Evolutionary conservation across 1,140 invertebrate species (phyloP), one percentile per base, ranked within the genome.

Genomic region (Drosophila tsacasi): DNA sequence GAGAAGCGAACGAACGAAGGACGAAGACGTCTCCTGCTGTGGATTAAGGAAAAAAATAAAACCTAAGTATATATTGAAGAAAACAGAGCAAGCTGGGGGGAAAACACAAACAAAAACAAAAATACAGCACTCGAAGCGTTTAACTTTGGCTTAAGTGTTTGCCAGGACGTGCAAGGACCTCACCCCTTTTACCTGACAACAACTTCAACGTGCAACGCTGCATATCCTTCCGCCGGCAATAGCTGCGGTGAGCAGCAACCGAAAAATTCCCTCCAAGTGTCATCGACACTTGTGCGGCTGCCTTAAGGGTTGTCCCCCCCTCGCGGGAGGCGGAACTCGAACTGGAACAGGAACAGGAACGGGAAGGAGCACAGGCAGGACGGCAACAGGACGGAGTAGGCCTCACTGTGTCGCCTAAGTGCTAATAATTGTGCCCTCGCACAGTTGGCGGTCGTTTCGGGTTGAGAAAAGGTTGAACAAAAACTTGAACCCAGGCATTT

Each of bases 101-200:
- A 46, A 37, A 50, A 78, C 27, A 63, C 81, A 91, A 90, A 90
- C 86, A 90, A 82, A 91, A 90, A 90, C 86, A 91, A 90, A 90
- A 90, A 90, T 81, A 90, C 84, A 64, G 78, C 85, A 90, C 85
- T 90, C 85, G 65, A 90, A 85, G 85, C 81, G 82, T 90, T 90
- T 90, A 90, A 90, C 85, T 90, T 90, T 90, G 82, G 81, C 85
- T 90, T 89, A 89, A 89, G 85, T 90, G 85, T 90, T 91, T 90
- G 86, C 61, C 76, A 80, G 82, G 81, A 90, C 81, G 74, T 79
- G 78, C 79, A 79, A 65, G 44, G 76, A 63, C 57, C 46, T 55
- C 40, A 69, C 61, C 71, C 68, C 64, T 63, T 68, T 66, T 89
- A 77, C 81, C 77, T 81, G 74, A 67, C 65, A 47, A 46, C 49